Base-by-base conservation (phyloP, 2,888 invertebrate genomes). In the Oscheius sp. region DNA sequence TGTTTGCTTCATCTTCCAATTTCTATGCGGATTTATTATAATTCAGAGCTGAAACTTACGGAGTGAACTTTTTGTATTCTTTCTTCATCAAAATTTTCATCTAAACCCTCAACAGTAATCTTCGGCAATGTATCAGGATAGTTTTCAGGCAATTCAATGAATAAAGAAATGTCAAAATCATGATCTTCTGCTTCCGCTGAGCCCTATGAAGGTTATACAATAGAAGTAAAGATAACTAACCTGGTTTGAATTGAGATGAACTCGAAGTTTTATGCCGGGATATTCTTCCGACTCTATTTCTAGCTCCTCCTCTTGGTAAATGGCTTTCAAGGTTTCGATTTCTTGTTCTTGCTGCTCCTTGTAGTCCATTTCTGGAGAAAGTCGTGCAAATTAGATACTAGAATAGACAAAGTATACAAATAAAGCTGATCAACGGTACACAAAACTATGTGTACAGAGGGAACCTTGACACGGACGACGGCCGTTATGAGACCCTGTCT, bases 1-100 rank as follows among this genome's bases (percentile, higher is more conserved):
- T 94, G 75, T 92, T 90, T 68, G 92, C 93, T 91, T 69, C 72
- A 5, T 58, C 64, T 12, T 71, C 52, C 15, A 80, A 31, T 65
- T 74, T 76, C 48, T 65, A 12, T 20, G 69, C 31, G 50, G 68
- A 23, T 15, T 34, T 10, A 33, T 2, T 25, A 27, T 15, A 34
- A 29, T 34, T 34, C 12, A 37, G 17, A 1, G 20, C 27, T 15
- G 4, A 29, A 17, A 23, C 33, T 37, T 52, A 76, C 67, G 20
- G 69, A 55, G 12, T 70, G 39, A 6, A 75, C 57, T 61, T 78
- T 70, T 2, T 58, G 42, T 27, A 75, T 79, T 50, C 79, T 68
- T 25, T 74, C 73, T n/a, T 71, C 74, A 20, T 61, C 58, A 46
- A 82, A 79, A 25, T 69, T 61, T 20, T 81, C 78, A 15, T 78